Percentiles rank a stretch among this genome's conserved stretches.
These are phyloP conservation scores for Acleris sparsana DNA, from an alignment of 2,888 invertebrate species.

Conservation along the genomic window DNA sequence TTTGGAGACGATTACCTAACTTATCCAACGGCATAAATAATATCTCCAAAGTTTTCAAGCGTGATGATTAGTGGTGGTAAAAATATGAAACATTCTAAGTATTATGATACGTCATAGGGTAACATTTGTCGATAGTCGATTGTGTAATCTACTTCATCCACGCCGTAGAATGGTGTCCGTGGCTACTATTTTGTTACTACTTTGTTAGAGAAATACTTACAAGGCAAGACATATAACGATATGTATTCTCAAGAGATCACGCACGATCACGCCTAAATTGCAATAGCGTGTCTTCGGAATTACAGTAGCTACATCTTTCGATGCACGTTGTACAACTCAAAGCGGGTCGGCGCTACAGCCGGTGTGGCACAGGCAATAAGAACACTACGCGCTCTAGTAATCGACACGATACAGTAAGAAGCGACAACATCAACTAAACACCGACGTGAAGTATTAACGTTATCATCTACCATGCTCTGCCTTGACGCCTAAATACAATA, in stretches of 20 bases:
- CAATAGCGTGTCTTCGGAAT: constrained; percentile 10
- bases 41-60: constrained; percentile 6
- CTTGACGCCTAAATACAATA: constrained; percentile 53
- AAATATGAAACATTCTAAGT: constrained; percentile 3
- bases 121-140: constrained; percentile 9
- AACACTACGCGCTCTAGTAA: constrained; percentile 66
- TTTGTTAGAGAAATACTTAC: constrained; percentile 53
- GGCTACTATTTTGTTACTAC: constrained; percentile 52
- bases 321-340: constrained; percentile 12
- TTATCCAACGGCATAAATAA: neutral
- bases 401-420: constrained; percentile 67
- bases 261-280: constrained; percentile 51
- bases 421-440: constrained; percentile 81
- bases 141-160: constrained; percentile 35
- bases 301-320: constrained; percentile 31
- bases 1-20: neutral
- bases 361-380: constrained; percentile 51
- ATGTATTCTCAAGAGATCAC: constrained; percentile 69
- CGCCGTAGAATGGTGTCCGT: constrained; percentile 45
- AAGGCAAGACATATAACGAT: constrained; percentile 72
- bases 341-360: constrained; percentile 9
- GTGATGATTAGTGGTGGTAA: constrained; percentile 9
- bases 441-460: constrained; percentile 49
- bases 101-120: constrained; percentile 18
- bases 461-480: constrained; percentile 47